Evolutionary conservation across 2,888 invertebrate species (phyloP).

Genomic region (Drosophila affinis): DNA sequence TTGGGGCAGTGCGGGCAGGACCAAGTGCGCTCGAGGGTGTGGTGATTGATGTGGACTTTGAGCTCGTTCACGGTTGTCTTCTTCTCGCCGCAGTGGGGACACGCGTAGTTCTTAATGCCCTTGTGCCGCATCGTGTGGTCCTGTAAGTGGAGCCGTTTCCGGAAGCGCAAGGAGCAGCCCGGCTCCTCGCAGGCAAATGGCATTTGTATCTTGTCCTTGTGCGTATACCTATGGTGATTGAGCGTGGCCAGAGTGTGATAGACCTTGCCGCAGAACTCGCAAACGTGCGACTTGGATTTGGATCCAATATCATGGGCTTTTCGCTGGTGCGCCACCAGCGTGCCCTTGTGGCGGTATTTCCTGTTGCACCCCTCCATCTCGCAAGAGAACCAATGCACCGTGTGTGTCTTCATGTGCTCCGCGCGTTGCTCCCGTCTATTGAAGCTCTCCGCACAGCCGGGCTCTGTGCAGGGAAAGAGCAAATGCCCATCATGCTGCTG

Average conservation of each 20-base stretch:
- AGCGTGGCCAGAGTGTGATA: slow-evolving; percentile 70
- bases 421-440: slow-evolving; percentile 69
- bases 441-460: slow-evolving; percentile 66
- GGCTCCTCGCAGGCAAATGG: slow-evolving; percentile 71
- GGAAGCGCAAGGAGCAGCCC: slow-evolving; percentile 69
- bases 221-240: slow-evolving; percentile 75
- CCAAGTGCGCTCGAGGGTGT: slow-evolving; percentile 79
- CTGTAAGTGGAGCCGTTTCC: slow-evolving; percentile 74
- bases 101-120: slow-evolving; percentile 80
- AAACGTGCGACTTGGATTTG: slow-evolving; percentile 70
- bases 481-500: slow-evolving; percentile 68
- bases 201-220: slow-evolving; percentile 70
- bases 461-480: slow-evolving; percentile 68
- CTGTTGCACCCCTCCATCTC: slow-evolving; percentile 67
- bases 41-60: slow-evolving; percentile 80
- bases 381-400: slow-evolving; percentile 50
- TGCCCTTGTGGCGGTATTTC: slow-evolving; percentile 72
- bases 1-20: slow-evolving; percentile 74
- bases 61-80: slow-evolving; percentile 80
- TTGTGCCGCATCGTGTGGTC: slow-evolving; percentile 81
- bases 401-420: slow-evolving; percentile 7
- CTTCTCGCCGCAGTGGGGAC: slow-evolving; percentile 77
- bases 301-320: slow-evolving; percentile 70
- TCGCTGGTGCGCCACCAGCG: slow-evolving; percentile 70
- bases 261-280: slow-evolving; percentile 79